A percentile compares a stretch with the other conserved stretches of the same genome.
phyloP scores from a whole-genome alignment of 2,113 vertebrate genomes.

The Oxyura jamaicensis region DNA sequence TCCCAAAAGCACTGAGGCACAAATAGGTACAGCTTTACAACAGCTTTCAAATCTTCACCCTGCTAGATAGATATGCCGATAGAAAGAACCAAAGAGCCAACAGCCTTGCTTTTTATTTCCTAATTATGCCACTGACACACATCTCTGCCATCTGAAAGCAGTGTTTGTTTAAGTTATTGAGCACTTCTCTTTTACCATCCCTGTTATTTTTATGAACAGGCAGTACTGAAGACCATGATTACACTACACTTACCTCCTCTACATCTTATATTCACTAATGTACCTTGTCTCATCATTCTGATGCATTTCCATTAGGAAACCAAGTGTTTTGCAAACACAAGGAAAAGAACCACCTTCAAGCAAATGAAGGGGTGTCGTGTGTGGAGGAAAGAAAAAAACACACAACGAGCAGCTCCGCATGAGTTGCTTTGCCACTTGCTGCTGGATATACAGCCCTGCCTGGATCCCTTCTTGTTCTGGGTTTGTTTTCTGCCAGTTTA shows the following conservation, averaged over 20 bases:
- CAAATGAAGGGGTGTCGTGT: background rate
- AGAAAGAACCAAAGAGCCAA: background rate
- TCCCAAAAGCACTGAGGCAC: background rate
- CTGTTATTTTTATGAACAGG: background rate
- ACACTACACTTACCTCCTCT: background rate
- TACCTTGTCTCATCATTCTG: background rate
- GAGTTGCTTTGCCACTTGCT: background rate
- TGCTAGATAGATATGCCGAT: rapidly evolving
- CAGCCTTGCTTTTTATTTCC: background rate
- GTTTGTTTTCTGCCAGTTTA: background rate
- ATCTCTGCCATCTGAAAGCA: background rate
- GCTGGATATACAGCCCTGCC: background rate
- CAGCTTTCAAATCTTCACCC: background rate
- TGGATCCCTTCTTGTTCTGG: background rate
- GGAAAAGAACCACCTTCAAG: background rate
- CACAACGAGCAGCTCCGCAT: background rate
- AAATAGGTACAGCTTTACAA: background rate
- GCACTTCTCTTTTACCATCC: background rate
- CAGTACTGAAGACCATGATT: background rate
- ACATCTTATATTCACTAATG: background rate
- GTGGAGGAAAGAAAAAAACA: background rate
- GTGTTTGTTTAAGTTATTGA: background rate
- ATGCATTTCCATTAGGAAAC: background rate
- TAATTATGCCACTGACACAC: background rate
- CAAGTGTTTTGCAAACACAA: background rate